A percentile compares a stretch with the other conserved stretches of the same genome.
These are phyloP conservation scores for Aramus guarauna DNA, from an alignment of 2,113 vertebrate species.

Conservation along the genomic window DNA sequence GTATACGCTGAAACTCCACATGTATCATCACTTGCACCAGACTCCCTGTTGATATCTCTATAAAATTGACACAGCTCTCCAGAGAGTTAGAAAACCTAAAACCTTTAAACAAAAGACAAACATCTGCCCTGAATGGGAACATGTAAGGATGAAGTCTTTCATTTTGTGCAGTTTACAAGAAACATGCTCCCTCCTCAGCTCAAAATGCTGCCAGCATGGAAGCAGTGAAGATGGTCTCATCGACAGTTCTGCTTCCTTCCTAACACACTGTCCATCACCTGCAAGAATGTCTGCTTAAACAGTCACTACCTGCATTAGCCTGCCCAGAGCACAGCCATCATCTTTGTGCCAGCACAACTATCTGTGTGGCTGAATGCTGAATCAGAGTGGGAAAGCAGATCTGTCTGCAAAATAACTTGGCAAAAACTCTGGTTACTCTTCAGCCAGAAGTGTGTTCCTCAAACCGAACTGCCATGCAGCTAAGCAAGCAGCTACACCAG, in stretches of 20 bases:
- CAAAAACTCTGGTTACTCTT: neutral
- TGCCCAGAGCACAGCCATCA: neutral
- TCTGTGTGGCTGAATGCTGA: accelerated
- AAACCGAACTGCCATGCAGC: neutral
- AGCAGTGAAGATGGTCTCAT: neutral
- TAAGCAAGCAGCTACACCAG: neutral
- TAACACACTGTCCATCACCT: neutral
- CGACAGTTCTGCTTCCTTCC: neutral
- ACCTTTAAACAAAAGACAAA: neutral
- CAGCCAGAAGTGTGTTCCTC: neutral
- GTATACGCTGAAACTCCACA: neutral
- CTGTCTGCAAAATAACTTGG: neutral
- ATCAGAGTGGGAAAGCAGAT: neutral
- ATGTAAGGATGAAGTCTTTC: neutral
- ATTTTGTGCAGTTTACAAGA: neutral
- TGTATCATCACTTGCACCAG: accelerated
- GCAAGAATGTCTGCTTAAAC: neutral
- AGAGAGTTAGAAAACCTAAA: neutral
- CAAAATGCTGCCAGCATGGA: neutral
- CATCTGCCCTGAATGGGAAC: neutral
- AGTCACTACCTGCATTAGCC: neutral
- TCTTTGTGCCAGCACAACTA: neutral
- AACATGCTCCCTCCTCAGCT: neutral
- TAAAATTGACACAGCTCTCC: neutral
- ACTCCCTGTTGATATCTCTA: neutral